Percentiles rank a stretch among this genome's conserved stretches.
phyloP scores from a whole-genome alignment of 2,888 invertebrate species.

The Punctoribates punctum region DNA sequence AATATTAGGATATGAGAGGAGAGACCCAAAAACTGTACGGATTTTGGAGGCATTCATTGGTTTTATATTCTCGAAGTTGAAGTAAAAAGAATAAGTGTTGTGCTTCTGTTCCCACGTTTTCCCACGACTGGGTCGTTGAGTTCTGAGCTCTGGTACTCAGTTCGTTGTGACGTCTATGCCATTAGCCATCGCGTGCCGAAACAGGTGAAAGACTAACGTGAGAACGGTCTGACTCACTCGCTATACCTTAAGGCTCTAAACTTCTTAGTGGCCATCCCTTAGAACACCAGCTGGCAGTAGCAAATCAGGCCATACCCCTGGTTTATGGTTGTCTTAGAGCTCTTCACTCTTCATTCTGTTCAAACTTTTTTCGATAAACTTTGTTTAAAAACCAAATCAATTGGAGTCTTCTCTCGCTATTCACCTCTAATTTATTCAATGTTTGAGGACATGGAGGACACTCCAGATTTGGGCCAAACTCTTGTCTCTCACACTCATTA shows the following conservation, averaged over 20 bases:
- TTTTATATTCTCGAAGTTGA: conserved; percentile 20
- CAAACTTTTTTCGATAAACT: background rate
- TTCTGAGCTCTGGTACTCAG: conserved; percentile 12
- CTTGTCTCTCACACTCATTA: background rate
- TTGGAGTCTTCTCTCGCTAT: background rate
- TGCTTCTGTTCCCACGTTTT: conserved; percentile 31
- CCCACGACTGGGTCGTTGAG: conserved; percentile 35
- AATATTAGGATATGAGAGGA: conserved; percentile 13
- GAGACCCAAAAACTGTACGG: background rate
- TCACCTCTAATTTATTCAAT: background rate
- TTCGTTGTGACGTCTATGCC: conserved; percentile 6
- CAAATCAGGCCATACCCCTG: conserved; percentile 20
- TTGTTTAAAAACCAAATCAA: background rate
- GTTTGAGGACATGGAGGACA: background rate
- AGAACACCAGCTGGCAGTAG: background rate
- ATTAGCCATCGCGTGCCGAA: conserved; percentile 36
- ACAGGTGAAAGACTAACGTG: conserved; percentile 38
- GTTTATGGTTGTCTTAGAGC: background rate
- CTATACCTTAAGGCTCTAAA: conserved; percentile 31
- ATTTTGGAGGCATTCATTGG: conserved; percentile 14
- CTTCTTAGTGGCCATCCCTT: conserved; percentile 13
- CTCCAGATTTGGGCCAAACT: conserved; percentile 2
- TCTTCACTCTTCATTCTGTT: background rate
- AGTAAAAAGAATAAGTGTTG: conserved; percentile 13
- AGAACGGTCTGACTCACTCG: conserved; percentile 33